Percentiles rank a stretch among this genome's conserved stretches.
phyloP scores from a whole-genome alignment of 1,140 invertebrate species.

The Calycopis cecrops region DNA sequence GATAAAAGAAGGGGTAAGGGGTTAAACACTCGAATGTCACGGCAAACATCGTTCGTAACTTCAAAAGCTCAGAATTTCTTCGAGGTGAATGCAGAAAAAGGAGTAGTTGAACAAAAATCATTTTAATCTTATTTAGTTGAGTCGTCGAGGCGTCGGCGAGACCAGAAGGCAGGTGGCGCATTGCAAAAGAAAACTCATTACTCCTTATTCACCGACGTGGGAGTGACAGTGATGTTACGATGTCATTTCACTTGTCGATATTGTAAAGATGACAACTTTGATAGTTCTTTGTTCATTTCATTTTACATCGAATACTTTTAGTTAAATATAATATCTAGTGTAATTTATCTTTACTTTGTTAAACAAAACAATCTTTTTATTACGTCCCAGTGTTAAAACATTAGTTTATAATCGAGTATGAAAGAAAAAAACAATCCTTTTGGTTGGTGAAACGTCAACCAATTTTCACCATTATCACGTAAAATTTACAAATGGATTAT shows the following conservation, averaged over 20 bases:
- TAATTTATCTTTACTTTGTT: no score
- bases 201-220: conserved; percentile 56
- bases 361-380: no score
- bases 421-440: no score
- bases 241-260: conserved; percentile 31
- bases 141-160: conserved; percentile 46
- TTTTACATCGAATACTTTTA: neutral
- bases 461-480: no score
- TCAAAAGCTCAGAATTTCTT: conserved; percentile 40
- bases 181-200: conserved; percentile 69
- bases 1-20: conserved; percentile 39
- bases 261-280: conserved; percentile 4
- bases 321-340: no score
- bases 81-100: conserved; percentile 35
- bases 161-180: conserved; percentile 58
- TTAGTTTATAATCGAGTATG: no score
- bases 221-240: conserved; percentile 37
- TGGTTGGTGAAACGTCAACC: no score
- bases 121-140: conserved; percentile 66
- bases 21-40: conserved; percentile 39
- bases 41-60: conserved; percentile 41
- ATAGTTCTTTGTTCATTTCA: conserved; percentile 8
- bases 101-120: conserved; percentile 46
- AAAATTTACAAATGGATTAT: no score
- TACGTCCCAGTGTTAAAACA: no score